phyloP scores from a whole-genome alignment of 2,797 vertebrate species.

The Girardinus metallicus region DNA sequence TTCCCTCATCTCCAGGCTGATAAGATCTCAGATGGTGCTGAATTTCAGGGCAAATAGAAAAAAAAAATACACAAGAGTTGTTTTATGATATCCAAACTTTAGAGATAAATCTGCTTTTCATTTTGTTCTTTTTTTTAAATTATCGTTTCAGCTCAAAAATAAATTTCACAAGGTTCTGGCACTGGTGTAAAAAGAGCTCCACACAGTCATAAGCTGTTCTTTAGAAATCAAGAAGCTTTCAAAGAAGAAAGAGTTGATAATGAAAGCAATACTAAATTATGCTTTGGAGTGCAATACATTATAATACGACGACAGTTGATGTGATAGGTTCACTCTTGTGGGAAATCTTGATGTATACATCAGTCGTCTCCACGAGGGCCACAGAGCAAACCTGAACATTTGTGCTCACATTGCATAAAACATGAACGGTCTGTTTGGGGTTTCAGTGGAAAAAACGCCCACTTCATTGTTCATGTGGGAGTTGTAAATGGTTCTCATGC shows the following conservation, averaged over 20 bases:
- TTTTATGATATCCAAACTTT: slow-evolving; percentile 49
- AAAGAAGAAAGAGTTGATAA: slow-evolving; percentile 21
- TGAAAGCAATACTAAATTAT: slow-evolving; percentile 6
- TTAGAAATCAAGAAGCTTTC: slow-evolving; percentile 11
- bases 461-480: slow-evolving; percentile 46
- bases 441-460: slow-evolving; percentile 44
- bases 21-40: slow-evolving; percentile 48
- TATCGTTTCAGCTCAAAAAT: slow-evolving; percentile 33
- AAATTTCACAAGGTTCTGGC: slow-evolving; percentile 44
- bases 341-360: slow-evolving; percentile 32
- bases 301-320: slow-evolving; percentile 20
- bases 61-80: slow-evolving; percentile 19
- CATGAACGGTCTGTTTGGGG: slow-evolving; percentile 36
- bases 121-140: slow-evolving; percentile 26
- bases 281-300: slow-evolving; percentile 19
- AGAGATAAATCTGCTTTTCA: slow-evolving; percentile 55
- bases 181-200: slow-evolving; percentile 34
- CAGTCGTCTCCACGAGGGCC: background rate
- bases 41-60: slow-evolving; percentile 44
- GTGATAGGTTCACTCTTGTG: slow-evolving; percentile 19
- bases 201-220: slow-evolving; percentile 29
- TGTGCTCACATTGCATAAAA: slow-evolving; percentile 22
- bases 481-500: slow-evolving; percentile 37
- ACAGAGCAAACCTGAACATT: slow-evolving; percentile 30
- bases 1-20: slow-evolving; percentile 30